phyloP scores from a whole-genome alignment of 2,113 vertebrate genomes.

The Nibea coibor region DNA sequence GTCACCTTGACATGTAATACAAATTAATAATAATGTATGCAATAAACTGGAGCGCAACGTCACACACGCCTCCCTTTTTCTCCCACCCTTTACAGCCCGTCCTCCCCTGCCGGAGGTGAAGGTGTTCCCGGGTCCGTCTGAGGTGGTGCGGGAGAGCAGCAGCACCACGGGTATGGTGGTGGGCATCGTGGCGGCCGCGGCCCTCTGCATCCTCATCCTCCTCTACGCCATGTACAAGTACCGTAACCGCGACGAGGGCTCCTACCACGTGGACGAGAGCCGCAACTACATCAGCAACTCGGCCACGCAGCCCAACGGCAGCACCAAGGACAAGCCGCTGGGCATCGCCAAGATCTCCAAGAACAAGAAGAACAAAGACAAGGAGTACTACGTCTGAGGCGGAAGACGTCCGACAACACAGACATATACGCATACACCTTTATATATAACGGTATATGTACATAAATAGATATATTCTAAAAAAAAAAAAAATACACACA shows the following conservation, averaged over 20 bases:
- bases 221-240: slow-evolving; percentile 99
- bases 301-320: slow-evolving; percentile 96
- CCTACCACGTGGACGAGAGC: slow-evolving; percentile 99
- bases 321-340: slow-evolving; percentile 97
- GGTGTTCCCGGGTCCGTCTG: slow-evolving; percentile 90
- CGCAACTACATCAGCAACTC: slow-evolving; percentile 99
- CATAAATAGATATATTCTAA: slow-evolving; percentile 83
- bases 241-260: slow-evolving; percentile 98
- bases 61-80: not conserved
- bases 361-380: slow-evolving; percentile 99
- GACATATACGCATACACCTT: slow-evolving; percentile 74
- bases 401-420: slow-evolving; percentile 38
- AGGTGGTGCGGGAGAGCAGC: slow-evolving; percentile 96
- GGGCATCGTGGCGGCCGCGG: slow-evolving; percentile 95
- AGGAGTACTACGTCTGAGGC: slow-evolving; percentile 99
- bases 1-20: slow-evolving; percentile 28
- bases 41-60: slow-evolving; percentile 5
- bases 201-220: slow-evolving; percentile 98
- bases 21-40: slow-evolving; percentile 64
- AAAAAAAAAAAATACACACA: slow-evolving; percentile 56
- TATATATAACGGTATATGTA: slow-evolving; percentile 82
- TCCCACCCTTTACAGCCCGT: slow-evolving; percentile 85
- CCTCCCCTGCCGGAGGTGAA: slow-evolving; percentile 92
- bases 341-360: slow-evolving; percentile 98
- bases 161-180: slow-evolving; percentile 99